Evolutionary conservation across 2,797 vertebrate genomes (phyloP).

Genomic region (Nyctibius grandis): DNA sequence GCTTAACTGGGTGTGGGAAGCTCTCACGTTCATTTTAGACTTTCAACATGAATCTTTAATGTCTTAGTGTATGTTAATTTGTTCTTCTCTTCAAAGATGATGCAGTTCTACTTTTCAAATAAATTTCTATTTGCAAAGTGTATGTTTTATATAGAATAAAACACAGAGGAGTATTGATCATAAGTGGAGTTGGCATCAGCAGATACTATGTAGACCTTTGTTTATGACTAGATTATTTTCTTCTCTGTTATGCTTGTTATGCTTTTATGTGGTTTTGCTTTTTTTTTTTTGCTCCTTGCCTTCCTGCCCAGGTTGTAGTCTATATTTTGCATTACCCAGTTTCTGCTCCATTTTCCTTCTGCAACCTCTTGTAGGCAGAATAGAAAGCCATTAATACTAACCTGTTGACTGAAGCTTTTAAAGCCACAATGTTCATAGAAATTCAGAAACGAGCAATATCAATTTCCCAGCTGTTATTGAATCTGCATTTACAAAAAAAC

Average conservation of each 20-base stretch:
- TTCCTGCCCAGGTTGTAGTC: background rate
- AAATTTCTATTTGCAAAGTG: background rate
- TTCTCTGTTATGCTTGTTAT: background rate
- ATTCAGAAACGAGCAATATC: background rate
- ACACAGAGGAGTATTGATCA: background rate
- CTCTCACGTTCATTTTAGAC: background rate
- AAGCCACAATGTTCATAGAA: background rate
- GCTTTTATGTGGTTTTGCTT: background rate
- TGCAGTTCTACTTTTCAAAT: background rate
- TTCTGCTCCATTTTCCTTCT: background rate
- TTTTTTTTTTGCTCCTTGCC: fast-evolving
- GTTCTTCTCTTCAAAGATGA: background rate
- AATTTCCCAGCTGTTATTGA: background rate
- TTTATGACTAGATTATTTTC: background rate
- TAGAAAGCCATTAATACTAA: background rate
- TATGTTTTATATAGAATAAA: background rate
- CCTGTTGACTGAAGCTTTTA: background rate
- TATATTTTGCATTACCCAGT: background rate
- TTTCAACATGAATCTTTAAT: background rate
- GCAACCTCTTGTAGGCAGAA: background rate
- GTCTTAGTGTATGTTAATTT: background rate
- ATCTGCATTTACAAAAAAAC: background rate
- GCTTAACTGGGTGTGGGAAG: background rate
- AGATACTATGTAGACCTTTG: background rate
- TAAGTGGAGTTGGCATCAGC: background rate